Evolutionary conservation across 2,113 vertebrate genomes (phyloP), one percentile per base, ranked within the genome.

Genomic region (Zapus hudsonius): DNA sequence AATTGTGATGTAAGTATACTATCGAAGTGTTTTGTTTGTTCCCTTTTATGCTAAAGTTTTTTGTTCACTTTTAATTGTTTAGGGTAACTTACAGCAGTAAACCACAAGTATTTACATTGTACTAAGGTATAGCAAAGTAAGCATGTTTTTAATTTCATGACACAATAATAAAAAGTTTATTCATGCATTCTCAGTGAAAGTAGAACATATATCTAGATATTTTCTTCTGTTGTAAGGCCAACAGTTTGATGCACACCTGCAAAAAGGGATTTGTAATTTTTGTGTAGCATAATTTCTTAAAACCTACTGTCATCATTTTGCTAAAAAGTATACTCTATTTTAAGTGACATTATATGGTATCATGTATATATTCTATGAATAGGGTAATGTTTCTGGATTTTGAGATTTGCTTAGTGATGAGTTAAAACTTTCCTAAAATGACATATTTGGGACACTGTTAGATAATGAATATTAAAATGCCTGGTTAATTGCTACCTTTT

Each of bases 1-100:
- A 98, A 96, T 89, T 99, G 98, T 98, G 99, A 99, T 94, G 99
- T 99, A 98, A 99, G 99, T 98, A 88, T 64, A 90, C 2, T 69
- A 13, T 1, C 2, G 5, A 78, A 67, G 8, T 86, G 40, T 67
- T 27, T 17, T 7, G 31, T 33, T 33, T 15, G 10, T 64, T 64
- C 31, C 7, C 25, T 31, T 64, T 13, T 90, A 27, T 76, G 3
- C 52, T 52, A 15, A 52, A 52, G 12, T 13, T 52, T 52, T 52
- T 12, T 10, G 40, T 2, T 36, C 17, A 29, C 29, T 89, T 92
- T 81, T 70, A 85, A 29, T 72, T 19, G 70, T 76, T 86, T 75
- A 84, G 5, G 15, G 91, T 87, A 90, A 90, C 76, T 92, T 78
- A 63, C 61, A 17, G 36, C 20, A 83, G 0, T 74, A 84, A 94